Conservation (phyloP, 2,888 invertebrate genomes). For the Torymus tubicola region DNA sequence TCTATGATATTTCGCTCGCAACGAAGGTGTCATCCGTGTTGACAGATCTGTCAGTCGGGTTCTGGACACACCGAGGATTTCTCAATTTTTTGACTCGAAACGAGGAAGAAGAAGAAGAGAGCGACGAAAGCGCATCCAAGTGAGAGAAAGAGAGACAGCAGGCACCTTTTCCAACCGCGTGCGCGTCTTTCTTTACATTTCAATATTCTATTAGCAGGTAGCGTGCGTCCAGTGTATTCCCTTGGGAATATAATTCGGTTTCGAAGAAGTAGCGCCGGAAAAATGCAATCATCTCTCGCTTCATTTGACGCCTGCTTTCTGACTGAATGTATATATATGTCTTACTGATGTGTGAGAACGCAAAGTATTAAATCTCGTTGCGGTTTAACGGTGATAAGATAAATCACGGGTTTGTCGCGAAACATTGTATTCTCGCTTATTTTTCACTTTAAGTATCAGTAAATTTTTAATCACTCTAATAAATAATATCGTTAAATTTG, state of each 20-base stretch:
- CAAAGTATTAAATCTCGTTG: background rate
- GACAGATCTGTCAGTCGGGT: slow-evolving; percentile 74
- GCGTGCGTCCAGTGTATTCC: background rate
- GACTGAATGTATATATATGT: too few species aligned
- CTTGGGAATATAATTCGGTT: background rate
- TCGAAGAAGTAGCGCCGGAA: slow-evolving; percentile 2
- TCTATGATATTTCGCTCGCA: slow-evolving; percentile 17
- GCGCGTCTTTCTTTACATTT: slow-evolving; percentile 32
- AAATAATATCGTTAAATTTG: too few species aligned
- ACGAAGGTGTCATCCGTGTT: slow-evolving; percentile 74
- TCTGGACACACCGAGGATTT: slow-evolving; percentile 58
- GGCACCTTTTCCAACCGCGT: background rate
- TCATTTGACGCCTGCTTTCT: too few species aligned
- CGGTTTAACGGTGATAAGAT: slow-evolving; percentile 25
- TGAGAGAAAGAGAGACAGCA: background rate
- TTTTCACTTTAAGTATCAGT: too few species aligned
- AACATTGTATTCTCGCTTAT: too few species aligned
- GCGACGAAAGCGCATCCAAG: slow-evolving; percentile 45
- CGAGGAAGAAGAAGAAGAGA: slow-evolving; percentile 18
- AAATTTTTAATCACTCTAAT: too few species aligned
- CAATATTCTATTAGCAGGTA: slow-evolving; percentile 55
- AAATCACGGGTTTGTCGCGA: background rate
- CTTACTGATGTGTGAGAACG: too few species aligned
- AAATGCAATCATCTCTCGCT: slow-evolving; percentile 20
- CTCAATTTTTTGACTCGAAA: slow-evolving; percentile 57